Evolutionary conservation across 2,797 vertebrate species (phyloP).

Genomic region (Nyctalus aviator): DNA sequence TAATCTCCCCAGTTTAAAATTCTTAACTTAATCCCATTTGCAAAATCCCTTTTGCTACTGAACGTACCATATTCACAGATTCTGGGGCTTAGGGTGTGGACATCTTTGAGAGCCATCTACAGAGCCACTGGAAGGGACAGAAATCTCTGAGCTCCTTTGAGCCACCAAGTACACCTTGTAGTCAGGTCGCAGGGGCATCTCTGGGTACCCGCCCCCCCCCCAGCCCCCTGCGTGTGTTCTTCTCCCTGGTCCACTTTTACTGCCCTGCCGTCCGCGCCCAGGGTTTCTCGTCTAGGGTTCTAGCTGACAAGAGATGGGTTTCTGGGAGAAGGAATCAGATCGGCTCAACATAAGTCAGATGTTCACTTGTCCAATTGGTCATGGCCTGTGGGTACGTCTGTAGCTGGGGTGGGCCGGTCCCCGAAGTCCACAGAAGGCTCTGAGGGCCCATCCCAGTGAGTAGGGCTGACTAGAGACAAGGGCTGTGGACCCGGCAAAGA

Average conservation of each 20-base stretch:
- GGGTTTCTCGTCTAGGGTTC: fast-evolving
- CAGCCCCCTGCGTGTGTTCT: fast-evolving
- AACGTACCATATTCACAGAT: fast-evolving
- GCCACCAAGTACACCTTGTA: not conserved
- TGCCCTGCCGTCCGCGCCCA: fast-evolving
- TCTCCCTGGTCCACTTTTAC: not conserved
- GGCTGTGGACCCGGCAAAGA: not conserved
- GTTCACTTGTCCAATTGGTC: fast-evolving
- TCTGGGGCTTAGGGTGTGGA: not conserved
- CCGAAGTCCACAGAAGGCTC: fast-evolving
- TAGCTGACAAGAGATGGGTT: fast-evolving
- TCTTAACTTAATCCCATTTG: not conserved
- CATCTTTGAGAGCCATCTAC: no score
- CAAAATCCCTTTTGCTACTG: not conserved
- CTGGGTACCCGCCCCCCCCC: fast-evolving
- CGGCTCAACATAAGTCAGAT: not conserved
- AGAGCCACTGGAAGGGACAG: not conserved
- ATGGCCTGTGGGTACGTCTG: fast-evolving
- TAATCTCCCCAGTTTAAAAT: not conserved
- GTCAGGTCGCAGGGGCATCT: not conserved
- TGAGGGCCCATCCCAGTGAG: not conserved
- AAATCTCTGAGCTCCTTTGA: not conserved
- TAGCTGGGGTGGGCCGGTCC: not conserved
- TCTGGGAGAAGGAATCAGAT: not conserved
- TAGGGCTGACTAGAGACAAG: not conserved